A percentile compares a stretch with the other conserved stretches of the same genome.
These are phyloP conservation scores for Brachionus asplanchnoidis DNA, from an alignment of 1,140 invertebrate species.

Conservation along the genomic window DNA sequence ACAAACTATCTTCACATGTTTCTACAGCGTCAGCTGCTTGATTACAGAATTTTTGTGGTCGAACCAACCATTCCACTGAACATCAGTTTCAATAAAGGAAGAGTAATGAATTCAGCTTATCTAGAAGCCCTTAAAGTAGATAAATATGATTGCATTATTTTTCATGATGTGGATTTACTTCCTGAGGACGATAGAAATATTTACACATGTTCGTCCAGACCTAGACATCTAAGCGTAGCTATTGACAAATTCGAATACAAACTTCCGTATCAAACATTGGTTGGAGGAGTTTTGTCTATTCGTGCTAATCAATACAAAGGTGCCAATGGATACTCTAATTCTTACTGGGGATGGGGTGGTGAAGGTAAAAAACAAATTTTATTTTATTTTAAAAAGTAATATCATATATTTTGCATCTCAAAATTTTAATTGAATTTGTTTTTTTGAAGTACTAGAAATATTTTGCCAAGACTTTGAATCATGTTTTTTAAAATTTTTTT, in stretches of 20 bases:
- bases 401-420: too few relatives aligned
- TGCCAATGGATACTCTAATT: slow-evolving; percentile 69
- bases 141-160: slow-evolving; percentile 44
- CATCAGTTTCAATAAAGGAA: slow-evolving; percentile 30
- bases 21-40: slow-evolving; percentile 49
- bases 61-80: slow-evolving; percentile 45
- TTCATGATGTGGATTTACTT: slow-evolving; percentile 45
- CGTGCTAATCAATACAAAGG: background rate
- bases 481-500: too few relatives aligned
- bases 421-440: too few relatives aligned
- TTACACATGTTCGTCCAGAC: slow-evolving; percentile 42
- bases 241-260: slow-evolving; percentile 38
- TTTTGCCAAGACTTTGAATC: too few relatives aligned
- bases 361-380: slow-evolving; percentile 2
- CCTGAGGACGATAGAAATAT: slow-evolving; percentile 42
- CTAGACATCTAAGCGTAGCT: slow-evolving; percentile 42
- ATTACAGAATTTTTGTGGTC: slow-evolving; percentile 52
- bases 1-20: slow-evolving; percentile 51
- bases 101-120: slow-evolving; percentile 38
- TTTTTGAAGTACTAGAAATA: too few relatives aligned
- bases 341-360: slow-evolving; percentile 70
- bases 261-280: slow-evolving; percentile 9
- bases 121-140: slow-evolving; percentile 24
- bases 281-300: slow-evolving; percentile 33
- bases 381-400: too few relatives aligned